phyloP scores from a whole-genome alignment of 2,113 vertebrate genomes.

The Astur gentilis region DNA sequence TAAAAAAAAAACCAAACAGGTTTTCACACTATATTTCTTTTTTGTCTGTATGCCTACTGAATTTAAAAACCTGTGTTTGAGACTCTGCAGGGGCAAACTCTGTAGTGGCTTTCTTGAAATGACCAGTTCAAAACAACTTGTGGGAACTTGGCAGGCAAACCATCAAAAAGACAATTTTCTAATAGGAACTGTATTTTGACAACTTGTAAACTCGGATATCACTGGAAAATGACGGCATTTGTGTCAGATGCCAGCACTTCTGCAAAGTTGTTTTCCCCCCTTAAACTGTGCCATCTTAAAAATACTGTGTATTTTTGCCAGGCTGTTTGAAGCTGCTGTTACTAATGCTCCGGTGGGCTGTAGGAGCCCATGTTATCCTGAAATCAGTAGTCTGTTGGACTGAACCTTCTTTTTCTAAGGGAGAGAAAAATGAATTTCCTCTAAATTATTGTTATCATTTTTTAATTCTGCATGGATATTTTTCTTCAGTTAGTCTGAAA shows the following conservation, averaged over 20 bases:
- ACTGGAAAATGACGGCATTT: conserved; percentile 18
- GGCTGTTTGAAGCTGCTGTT: conserved; percentile 8
- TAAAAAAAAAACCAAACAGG: not conserved
- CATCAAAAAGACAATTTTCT: conserved; percentile 11
- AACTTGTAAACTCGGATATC: conserved; percentile 4
- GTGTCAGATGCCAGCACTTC: conserved; percentile 36
- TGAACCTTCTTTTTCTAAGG: not conserved
- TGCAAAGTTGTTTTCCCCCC: not conserved
- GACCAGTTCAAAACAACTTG: conserved; percentile 14
- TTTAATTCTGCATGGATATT: not conserved
- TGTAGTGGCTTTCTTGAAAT: conserved; percentile 15
- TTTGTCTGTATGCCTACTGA: not conserved
- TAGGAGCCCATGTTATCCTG: not conserved
- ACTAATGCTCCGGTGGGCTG: not conserved
- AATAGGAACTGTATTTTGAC: conserved; percentile 27
- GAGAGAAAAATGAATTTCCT: not conserved
- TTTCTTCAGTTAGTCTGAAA: not conserved
- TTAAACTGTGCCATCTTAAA: not conserved
- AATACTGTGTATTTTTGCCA: conserved; percentile 7
- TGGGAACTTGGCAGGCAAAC: not conserved
- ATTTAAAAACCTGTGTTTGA: not conserved
- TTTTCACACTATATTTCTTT: not conserved
- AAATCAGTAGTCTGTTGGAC: not conserved
- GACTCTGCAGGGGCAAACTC: not conserved
- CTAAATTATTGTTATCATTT: not conserved